Evolutionary conservation across 2,888 invertebrate species (phyloP).

Genomic region (Cephonodes hylas): DNA sequence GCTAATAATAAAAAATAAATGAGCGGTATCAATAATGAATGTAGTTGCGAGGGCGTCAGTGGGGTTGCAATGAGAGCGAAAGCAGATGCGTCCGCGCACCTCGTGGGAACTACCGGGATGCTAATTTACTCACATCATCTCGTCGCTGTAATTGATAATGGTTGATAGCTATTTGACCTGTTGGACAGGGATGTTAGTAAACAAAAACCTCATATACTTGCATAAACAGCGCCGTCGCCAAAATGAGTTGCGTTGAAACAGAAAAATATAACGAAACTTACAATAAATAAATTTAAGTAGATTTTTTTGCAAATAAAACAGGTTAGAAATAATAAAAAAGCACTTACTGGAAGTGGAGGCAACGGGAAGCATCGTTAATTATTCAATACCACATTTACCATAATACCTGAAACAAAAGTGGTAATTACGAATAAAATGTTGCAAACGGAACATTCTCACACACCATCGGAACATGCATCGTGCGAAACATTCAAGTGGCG

Average conservation of each 20-base stretch:
- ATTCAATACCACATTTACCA: neutral
- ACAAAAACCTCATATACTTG: too few relatives aligned
- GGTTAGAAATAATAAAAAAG: neutral
- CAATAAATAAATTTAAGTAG: neutral
- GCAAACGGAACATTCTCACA: slow-evolving; percentile 33
- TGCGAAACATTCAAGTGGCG: slow-evolving; percentile 39
- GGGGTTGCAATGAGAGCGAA: slow-evolving; percentile 44
- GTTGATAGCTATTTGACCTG: neutral
- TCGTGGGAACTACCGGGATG: slow-evolving; percentile 61
- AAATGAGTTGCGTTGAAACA: neutral
- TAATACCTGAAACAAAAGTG: slow-evolving; percentile 10
- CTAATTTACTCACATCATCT: slow-evolving; percentile 58
- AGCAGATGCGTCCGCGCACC: slow-evolving; percentile 60
- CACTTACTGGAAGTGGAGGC: slow-evolving; percentile 1
- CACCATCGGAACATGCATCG: slow-evolving; percentile 37
- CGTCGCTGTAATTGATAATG: slow-evolving; percentile 19
- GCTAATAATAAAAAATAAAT: slow-evolving; percentile 22
- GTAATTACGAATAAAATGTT: neutral
- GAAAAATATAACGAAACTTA: neutral
- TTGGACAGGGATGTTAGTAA: too few relatives aligned
- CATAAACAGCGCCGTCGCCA: neutral
- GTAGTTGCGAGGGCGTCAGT: slow-evolving; percentile 27
- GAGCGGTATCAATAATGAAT: slow-evolving; percentile 21
- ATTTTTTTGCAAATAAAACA: neutral
- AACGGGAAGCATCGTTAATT: neutral